phyloP scores from a whole-genome alignment of 2,888 invertebrate species.

The Trichopoda pennipes region DNA sequence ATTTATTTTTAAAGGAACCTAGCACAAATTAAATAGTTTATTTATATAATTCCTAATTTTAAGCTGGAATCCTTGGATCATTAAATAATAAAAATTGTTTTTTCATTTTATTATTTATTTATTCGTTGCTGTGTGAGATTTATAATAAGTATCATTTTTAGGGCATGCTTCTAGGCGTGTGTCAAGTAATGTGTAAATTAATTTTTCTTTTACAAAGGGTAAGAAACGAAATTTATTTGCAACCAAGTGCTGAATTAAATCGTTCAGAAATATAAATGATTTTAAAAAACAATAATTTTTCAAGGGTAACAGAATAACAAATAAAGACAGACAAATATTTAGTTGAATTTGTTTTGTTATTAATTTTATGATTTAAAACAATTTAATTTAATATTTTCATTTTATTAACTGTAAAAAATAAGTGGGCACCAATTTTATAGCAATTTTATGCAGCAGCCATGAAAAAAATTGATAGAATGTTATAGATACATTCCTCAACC shows the following conservation, averaged over 20 bases:
- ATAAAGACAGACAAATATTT: too few relatives aligned
- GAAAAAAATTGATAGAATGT: too few relatives aligned
- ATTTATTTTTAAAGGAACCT: too few relatives aligned
- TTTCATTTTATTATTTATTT: constrained; percentile 28
- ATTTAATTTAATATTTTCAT: neutral
- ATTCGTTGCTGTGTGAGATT: constrained; percentile 17
- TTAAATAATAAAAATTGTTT: constrained; percentile 49
- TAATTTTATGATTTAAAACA: too few relatives aligned
- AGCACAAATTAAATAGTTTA: too few relatives aligned
- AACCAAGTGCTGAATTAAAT: constrained; percentile 60
- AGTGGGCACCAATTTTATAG: too few relatives aligned
- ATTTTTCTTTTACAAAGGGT: constrained; percentile 34
- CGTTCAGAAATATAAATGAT: constrained; percentile 54
- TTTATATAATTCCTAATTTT: too few relatives aligned
- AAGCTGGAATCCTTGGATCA: constrained; percentile 15
- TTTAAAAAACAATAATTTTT: constrained; percentile 2
- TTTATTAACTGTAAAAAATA: too few relatives aligned
- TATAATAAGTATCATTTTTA: constrained; percentile 61
- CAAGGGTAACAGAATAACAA: neutral
- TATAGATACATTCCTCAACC: too few relatives aligned
- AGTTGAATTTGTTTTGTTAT: too few relatives aligned
- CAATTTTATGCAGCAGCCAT: too few relatives aligned
- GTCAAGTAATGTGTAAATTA: constrained; percentile 56
- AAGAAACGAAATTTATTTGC: constrained; percentile 1
- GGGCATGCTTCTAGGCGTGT: constrained; percentile 55